Percentiles rank a stretch among this genome's conserved stretches.
Evolutionary conservation across 2,888 invertebrate species (phyloP).

Genomic region (Leptogaster cylindrica): DNA sequence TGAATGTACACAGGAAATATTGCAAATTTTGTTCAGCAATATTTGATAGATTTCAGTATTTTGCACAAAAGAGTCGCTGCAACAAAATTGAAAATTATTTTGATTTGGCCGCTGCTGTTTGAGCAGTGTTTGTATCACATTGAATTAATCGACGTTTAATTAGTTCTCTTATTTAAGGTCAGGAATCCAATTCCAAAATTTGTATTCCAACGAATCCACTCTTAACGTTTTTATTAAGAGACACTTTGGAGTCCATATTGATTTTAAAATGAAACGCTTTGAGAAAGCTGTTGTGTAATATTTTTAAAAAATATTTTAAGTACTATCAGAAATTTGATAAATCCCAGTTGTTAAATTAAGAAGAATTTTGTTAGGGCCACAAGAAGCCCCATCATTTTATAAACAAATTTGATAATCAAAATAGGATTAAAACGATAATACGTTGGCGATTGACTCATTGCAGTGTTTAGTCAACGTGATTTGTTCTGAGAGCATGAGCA

Average conservation of each 20-base stretch:
- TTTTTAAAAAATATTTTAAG: constrained; percentile 47
- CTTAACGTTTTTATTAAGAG: not conserved
- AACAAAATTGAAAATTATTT: too few species aligned
- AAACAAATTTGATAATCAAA: constrained; percentile 37
- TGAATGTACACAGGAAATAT: too few species aligned
- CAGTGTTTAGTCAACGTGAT: too few species aligned
- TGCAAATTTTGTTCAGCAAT: too few species aligned
- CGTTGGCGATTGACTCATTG: too few species aligned
- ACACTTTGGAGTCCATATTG: not conserved
- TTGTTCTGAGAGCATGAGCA: too few species aligned
- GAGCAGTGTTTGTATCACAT: not conserved
- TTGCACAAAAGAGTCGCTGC: too few species aligned
- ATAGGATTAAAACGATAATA: constrained; percentile 9
- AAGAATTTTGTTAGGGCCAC: not conserved
- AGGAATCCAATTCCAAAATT: not conserved
- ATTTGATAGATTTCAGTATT: too few species aligned
- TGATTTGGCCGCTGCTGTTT: too few species aligned
- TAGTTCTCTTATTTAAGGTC: not conserved
- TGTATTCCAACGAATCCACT: not conserved
- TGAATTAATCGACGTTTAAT: not conserved
- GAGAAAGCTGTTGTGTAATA: constrained; percentile 41
- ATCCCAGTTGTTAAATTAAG: constrained; percentile 17
- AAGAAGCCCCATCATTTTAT: not conserved
- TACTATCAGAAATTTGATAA: constrained; percentile 44
- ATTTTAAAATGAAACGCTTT: constrained; percentile 27